Conservation (phyloP, 37 sponge, comb jelly and placozoan genomes). For the Bolinopsis microptera region DNA sequence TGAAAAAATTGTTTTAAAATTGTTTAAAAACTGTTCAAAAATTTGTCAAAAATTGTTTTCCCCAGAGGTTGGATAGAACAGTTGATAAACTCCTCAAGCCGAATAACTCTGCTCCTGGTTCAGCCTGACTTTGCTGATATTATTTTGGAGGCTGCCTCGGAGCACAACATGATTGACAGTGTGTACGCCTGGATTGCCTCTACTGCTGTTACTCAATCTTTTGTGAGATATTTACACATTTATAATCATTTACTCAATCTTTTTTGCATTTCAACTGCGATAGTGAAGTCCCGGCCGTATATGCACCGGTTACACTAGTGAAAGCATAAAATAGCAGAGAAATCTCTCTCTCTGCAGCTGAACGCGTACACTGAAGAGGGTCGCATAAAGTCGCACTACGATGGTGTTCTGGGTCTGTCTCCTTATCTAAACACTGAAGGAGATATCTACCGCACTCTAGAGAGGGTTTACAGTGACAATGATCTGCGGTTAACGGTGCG, state of each 20-base stretch:
- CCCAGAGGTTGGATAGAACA: conserved; percentile 4
- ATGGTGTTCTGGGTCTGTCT: neutral
- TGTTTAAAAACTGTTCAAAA: neutral
- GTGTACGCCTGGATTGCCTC: neutral
- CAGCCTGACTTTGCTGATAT: conserved; percentile 1
- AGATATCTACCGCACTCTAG: neutral
- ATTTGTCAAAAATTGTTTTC: neutral
- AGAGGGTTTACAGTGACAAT: neutral
- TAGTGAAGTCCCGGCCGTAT: too few species aligned
- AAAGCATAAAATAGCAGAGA: too few species aligned
- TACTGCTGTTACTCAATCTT: neutral
- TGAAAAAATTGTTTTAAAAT: too few species aligned
- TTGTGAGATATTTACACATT: neutral
- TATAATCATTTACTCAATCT: neutral
- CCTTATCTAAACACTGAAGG: neutral
- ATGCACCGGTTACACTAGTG: too few species aligned
- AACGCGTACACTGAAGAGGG: neutral
- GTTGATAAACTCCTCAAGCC: neutral
- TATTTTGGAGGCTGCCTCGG: neutral
- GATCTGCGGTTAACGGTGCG: neutral
- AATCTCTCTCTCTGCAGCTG: too few species aligned
- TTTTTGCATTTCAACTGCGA: too few species aligned
- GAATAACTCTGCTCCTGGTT: neutral
- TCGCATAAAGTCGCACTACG: neutral
- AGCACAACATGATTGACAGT: conserved; percentile 23